These are phyloP conservation scores for Siniperca undulata DNA, from an alignment of 2,797 vertebrate species.

Conservation along the genomic window DNA sequence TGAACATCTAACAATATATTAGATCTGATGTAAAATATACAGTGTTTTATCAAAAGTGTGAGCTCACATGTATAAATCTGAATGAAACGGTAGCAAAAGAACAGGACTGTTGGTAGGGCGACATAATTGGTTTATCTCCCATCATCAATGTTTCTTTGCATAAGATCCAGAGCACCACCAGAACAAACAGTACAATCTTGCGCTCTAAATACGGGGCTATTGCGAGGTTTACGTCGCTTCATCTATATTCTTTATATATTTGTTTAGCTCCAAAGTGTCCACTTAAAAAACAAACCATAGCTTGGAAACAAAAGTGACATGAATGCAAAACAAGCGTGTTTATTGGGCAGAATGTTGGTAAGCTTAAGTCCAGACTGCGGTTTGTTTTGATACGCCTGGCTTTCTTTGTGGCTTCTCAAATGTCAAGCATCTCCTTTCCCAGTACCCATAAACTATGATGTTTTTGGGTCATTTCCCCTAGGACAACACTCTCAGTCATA, in stretches of 20 bases:
- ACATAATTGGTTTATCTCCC: slow-evolving; percentile 8
- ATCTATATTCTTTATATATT: background rate
- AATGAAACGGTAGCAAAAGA: background rate
- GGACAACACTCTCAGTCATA: background rate
- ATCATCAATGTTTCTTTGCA: background rate
- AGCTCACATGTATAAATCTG: background rate
- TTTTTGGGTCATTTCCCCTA: slow-evolving; percentile 8
- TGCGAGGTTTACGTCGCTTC: background rate
- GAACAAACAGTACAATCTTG: background rate
- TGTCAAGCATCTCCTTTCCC: slow-evolving; percentile 11
- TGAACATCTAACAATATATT: background rate
- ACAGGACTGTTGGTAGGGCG: background rate
- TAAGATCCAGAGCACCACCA: background rate
- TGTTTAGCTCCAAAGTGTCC: background rate
- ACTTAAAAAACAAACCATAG: background rate
- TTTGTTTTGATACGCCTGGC: background rate
- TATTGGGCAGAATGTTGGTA: background rate
- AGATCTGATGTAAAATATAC: background rate
- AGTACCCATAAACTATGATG: background rate
- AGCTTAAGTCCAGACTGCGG: background rate
- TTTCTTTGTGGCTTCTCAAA: background rate
- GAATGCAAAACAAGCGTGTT: background rate
- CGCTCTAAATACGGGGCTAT: background rate
- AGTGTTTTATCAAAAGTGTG: background rate
- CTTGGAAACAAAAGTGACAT: background rate